Base-by-base conservation (phyloP, 2,797 vertebrate genomes). In the Okamejei kenojei region DNA sequence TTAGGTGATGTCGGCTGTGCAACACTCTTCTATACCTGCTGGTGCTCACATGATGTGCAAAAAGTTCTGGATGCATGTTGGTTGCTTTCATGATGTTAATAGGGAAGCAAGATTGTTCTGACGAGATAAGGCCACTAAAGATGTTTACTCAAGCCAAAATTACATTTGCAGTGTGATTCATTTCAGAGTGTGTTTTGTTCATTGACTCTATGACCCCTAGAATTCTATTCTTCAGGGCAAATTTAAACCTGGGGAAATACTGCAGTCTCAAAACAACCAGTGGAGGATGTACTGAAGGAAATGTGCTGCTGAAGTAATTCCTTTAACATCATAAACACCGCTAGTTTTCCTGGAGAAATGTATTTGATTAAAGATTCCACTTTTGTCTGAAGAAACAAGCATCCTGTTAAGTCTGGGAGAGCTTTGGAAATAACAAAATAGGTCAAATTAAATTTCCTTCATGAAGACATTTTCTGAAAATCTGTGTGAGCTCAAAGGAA, bases 391-490 rank as follows among this genome's bases (percentile, higher is more conserved):
- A 45, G 90, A 92, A 73, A 74, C 26, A 54, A 92, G 90, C 84
- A 92, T 92, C 90, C 90, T 76, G 90, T 29, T 76, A 92, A 54
- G 6, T 76, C 71, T 26, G 81, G 84, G 74, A 93, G 92, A 79
- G 93, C 82, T 93, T 68, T 73, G 84, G 82, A 90, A 93, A 90
- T 93, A 93, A 93, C 93, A 93, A 93, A 93, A 91, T 78, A 93
- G 90, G 93, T 94, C 93, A 23, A 93, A 86, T 93, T 68, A 91
- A 93, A 93, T 93, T 93, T 92, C 71, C 80, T 84, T 90, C 91
- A 93, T 76, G 63, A 80, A 76, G 73, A 78, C 88, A 92, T 32
- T 10, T 73, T 86, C 92, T 93, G 93, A 94, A 93, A 93, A 93
- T 71, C 81, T 71, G 79, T 73, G 76, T 63, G 80, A 92, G 45